These are phyloP conservation scores for Neocloeon triangulifer DNA, from an alignment of 1,140 invertebrate genomes.

Conservation along the genomic window DNA sequence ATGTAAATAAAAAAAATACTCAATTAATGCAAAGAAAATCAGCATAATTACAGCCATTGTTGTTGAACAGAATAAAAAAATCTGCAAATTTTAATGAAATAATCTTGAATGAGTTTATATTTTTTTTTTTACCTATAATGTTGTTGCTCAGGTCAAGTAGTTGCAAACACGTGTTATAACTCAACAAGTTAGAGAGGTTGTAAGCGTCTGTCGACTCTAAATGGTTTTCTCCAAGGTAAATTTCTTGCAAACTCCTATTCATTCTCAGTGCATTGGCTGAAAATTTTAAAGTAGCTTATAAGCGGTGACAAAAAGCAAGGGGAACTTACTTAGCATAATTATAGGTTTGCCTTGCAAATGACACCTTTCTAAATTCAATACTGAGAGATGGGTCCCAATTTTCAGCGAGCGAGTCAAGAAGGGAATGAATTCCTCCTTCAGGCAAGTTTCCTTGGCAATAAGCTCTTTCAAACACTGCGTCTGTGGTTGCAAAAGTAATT, in stretches of 20 bases:
- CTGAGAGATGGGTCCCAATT: slow-evolving; percentile 36
- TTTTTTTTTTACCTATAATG: too few species aligned
- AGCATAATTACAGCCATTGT: too few species aligned
- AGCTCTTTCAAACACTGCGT: slow-evolving; percentile 44
- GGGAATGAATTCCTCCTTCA: slow-evolving; percentile 43
- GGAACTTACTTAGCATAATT: slow-evolving; percentile 35
- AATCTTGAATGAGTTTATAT: too few species aligned
- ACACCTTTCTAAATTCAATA: slow-evolving; percentile 52
- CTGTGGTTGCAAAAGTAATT: too few species aligned
- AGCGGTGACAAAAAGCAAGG: slow-evolving; percentile 6
- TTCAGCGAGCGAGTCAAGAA: slow-evolving; percentile 43
- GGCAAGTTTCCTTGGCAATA: slow-evolving; percentile 35
- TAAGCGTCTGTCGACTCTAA: slow-evolving; percentile 48
- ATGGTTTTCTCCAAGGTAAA: slow-evolving; percentile 64
- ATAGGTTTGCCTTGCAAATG: slow-evolving; percentile 37
- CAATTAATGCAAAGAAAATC: too few species aligned
- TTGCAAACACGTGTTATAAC: slow-evolving; percentile 42
- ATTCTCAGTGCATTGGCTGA: slow-evolving; percentile 58
- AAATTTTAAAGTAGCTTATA: slow-evolving; percentile 9
- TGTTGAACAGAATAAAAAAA: too few species aligned
- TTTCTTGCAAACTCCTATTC: slow-evolving; percentile 53
- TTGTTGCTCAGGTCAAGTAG: slow-evolving; percentile 56
- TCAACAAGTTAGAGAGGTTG: slow-evolving; percentile 46
- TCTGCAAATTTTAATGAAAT: too few species aligned
- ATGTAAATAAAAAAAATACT: too few species aligned